Evolutionary conservation across 2,888 invertebrate genomes (phyloP).

Genomic region (Latrodectus hesperus): DNA sequence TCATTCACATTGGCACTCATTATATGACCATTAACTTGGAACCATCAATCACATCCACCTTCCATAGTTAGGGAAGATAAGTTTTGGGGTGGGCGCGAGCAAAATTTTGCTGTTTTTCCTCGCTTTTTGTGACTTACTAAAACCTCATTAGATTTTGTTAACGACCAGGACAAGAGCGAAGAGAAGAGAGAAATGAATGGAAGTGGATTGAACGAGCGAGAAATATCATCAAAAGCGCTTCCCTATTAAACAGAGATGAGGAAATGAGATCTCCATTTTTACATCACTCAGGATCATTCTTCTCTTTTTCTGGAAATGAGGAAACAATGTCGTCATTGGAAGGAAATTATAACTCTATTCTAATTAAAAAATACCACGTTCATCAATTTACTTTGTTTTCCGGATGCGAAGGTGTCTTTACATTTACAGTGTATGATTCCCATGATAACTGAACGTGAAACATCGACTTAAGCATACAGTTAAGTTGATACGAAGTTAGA

Average conservation of each 20-base stretch:
- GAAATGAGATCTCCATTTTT: neutral
- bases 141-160: constrained; percentile 58
- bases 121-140: constrained; percentile 53
- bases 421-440: too few relatives aligned
- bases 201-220: neutral
- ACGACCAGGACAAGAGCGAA: constrained; percentile 32
- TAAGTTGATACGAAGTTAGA: too few relatives aligned
- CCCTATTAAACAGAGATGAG: neutral
- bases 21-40: constrained; percentile 48
- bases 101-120: constrained; percentile 10
- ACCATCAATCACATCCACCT: constrained; percentile 42
- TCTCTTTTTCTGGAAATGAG: too few relatives aligned
- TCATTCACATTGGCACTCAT: constrained; percentile 36
- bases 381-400: too few relatives aligned
- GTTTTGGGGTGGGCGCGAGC: constrained; percentile 10
- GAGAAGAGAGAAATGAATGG: neutral
- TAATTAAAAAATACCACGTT: too few relatives aligned
- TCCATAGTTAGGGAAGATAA: constrained; percentile 22
- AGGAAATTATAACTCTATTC: too few relatives aligned
- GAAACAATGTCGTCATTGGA: too few relatives aligned
- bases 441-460: too few relatives aligned
- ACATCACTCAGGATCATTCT: too few relatives aligned
- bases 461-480: too few relatives aligned
- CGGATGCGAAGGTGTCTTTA: too few relatives aligned
- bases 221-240: constrained; percentile 35